These are phyloP conservation scores for Hypomesus transpacificus DNA, from an alignment of 2,113 vertebrate genomes.

Conservation along the genomic window DNA sequence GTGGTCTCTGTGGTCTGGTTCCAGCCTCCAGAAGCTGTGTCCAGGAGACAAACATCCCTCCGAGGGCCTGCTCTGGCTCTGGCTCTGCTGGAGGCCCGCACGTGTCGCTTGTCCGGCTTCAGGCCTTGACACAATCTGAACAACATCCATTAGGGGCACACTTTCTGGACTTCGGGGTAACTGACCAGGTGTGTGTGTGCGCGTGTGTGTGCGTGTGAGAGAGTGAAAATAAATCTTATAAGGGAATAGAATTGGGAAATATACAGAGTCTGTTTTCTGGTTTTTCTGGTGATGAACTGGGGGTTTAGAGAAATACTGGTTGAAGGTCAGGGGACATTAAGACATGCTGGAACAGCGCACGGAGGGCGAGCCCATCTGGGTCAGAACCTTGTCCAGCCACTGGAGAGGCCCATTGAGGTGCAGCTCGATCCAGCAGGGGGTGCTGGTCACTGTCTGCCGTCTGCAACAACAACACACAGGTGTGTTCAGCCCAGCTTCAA, in stretches of 20 bases:
- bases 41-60: no score
- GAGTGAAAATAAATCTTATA: conserved; percentile 1
- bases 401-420: conserved; percentile 97
- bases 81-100: no score
- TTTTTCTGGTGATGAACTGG: conserved; percentile 32
- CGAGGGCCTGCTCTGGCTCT: no score
- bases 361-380: conserved; percentile 97
- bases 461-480: conserved; percentile 57
- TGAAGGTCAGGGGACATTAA: conserved; percentile 63
- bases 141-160: background rate
- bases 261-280: conserved; percentile 27
- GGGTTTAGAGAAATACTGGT: conserved; percentile 33
- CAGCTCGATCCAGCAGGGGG: conserved; percentile 98
- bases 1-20: no score
- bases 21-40: no score
- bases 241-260: conserved; percentile 38
- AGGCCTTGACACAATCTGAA: conserved; percentile 63
- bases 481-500: background rate
- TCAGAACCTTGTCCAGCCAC: conserved; percentile 98
- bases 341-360: conserved; percentile 99
- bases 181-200: no score
- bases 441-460: conserved; percentile 96
- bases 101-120: no score
- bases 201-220: no score
- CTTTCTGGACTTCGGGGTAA: no score